Evolutionary conservation across 2,888 invertebrate species (phyloP).

Genomic region (Lithosia quadra): DNA sequence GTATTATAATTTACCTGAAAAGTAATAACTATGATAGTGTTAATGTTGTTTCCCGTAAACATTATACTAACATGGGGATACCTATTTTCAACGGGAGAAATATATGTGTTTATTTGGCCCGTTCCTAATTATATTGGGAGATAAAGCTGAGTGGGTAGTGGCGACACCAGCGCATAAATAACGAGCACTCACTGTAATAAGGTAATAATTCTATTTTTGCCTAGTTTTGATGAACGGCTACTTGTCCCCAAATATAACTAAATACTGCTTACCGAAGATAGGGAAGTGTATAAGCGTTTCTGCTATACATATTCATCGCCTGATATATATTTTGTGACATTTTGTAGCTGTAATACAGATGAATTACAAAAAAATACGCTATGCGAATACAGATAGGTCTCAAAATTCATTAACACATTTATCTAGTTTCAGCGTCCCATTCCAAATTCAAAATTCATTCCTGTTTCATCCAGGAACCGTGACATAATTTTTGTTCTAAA

Average conservation of each 20-base stretch:
- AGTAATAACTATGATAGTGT: too few relatives aligned
- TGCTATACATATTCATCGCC: too few relatives aligned
- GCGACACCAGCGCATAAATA: slow-evolving; percentile 37
- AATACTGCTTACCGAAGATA: background rate
- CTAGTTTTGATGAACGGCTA: slow-evolving; percentile 25
- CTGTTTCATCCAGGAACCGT: background rate
- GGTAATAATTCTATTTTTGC: slow-evolving; percentile 28
- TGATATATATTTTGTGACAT: too few relatives aligned
- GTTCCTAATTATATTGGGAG: slow-evolving; percentile 32
- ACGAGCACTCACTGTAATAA: slow-evolving; percentile 47
- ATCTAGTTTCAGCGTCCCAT: background rate
- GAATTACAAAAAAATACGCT: background rate
- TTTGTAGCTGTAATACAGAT: background rate
- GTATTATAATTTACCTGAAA: too few relatives aligned
- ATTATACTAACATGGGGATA: background rate
- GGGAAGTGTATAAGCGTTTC: background rate
- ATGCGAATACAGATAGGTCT: background rate
- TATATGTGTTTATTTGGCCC: slow-evolving; percentile 23
- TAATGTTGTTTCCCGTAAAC: background rate
- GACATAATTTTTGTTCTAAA: background rate
- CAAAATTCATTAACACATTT: background rate
- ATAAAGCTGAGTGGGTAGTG: slow-evolving; percentile 24
- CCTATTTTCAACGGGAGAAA: slow-evolving; percentile 22
- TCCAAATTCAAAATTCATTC: background rate
- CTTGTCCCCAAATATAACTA: slow-evolving; percentile 9